Base-by-base conservation (phyloP, 2,888 invertebrate genomes). In the Hirtodrosophila duncani region DNA sequence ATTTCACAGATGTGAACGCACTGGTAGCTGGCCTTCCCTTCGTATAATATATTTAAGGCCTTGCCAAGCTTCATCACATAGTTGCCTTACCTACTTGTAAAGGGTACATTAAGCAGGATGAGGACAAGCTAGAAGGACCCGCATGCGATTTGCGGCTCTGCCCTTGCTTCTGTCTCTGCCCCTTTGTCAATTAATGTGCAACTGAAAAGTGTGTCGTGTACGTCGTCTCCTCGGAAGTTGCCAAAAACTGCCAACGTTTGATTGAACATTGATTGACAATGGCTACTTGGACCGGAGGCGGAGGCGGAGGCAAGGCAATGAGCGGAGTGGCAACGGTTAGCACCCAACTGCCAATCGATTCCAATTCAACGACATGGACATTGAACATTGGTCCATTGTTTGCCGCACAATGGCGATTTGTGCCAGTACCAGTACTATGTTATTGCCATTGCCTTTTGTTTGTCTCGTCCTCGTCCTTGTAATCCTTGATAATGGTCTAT, bases 231-330 rank as follows among this genome's bases (percentile, higher is more conserved):
- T 1, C 63, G 78, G 74, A 74, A 71, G 75, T 79, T 71, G 63
- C 75, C 74, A 39, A 67, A 68, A 66, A 36, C 13, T 21, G 68
- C 66, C 61, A 57, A 38, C 57, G 37, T 63, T 69, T 79, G 77
- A 75, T 75, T 75, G 61, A 72, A 61, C 79, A 63, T 59, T 75
- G 75, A 75, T 77, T 75, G 75, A 77, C 70, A 79, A 57, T 60
- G 50, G 20, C 5, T 8, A 7, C 27, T 14, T 13, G 9, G 29
- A 11, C 31, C 31, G 27, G 29, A 17, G 6, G 34, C 26, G 44
- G 31, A 36, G 23, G 10, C 21, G 27, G n/a, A n/a, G 20, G 7
- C n/a, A n/a, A n/a, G n/a, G n/a, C n/a, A n/a, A 10, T 17, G 14
- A 16, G n/a, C 18, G 36, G 29, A 23, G 31, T 26, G 67, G 44